Evolutionary conservation across 2,113 vertebrate genomes (phyloP).

Genomic region (Empidonax traillii): DNA sequence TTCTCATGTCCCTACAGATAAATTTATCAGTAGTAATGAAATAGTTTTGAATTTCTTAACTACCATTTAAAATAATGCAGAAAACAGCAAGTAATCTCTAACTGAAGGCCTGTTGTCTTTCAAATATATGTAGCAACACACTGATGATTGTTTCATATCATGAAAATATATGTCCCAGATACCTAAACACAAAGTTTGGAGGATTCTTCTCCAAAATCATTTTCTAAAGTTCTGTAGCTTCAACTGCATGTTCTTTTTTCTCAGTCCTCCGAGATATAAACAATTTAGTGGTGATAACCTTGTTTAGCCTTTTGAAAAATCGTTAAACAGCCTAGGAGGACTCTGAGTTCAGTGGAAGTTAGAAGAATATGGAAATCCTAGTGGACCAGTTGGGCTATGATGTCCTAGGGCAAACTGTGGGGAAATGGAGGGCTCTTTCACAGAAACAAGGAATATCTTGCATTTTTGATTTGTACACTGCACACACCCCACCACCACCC

Average conservation of each 20-base stretch:
- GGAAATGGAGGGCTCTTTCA: background rate
- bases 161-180: background rate
- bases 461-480: background rate
- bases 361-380: background rate
- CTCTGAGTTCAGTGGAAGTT: background rate
- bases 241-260: background rate
- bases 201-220: background rate
- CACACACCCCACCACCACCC: background rate
- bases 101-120: background rate
- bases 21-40: conserved; percentile 23
- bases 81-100: background rate
- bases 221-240: background rate
- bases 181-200: background rate
- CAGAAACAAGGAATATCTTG: background rate
- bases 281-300: background rate
- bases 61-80: background rate
- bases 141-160: background rate
- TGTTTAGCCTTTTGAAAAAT: conserved; percentile 9
- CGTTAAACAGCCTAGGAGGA: background rate
- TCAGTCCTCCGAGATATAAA: background rate
- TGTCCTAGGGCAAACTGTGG: background rate
- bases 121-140: background rate
- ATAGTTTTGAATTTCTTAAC: conserved; percentile 34
- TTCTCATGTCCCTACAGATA: conserved; percentile 29
- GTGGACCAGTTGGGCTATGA: background rate